Evolutionary conservation across 2,797 vertebrate species (phyloP).

Genomic region (Myioborus melanocephalus): DNA sequence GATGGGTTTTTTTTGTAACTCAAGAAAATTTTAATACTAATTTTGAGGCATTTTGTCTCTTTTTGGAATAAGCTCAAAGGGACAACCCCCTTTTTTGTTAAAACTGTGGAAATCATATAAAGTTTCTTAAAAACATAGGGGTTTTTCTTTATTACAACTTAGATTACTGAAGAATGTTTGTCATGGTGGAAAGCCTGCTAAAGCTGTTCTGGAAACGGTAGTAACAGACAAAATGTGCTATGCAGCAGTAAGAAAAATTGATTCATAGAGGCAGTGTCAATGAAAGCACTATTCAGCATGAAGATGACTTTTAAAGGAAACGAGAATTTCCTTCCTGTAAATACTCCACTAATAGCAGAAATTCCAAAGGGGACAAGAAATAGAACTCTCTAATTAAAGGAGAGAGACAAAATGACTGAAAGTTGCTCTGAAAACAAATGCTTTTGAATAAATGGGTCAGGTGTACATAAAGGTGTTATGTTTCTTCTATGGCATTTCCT

Average conservation of each 20-base stretch:
- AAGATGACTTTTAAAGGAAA: background rate
- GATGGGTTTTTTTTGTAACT: background rate
- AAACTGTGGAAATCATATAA: background rate
- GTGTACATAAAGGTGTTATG: slow-evolving; percentile 8
- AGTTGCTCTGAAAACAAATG: background rate
- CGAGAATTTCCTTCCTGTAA: background rate
- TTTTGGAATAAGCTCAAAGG: background rate
- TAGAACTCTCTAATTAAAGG: background rate
- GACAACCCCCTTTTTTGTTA: background rate
- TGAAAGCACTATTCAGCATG: background rate
- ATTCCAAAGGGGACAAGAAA: background rate
- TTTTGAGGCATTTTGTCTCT: background rate
- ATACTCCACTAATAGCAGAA: background rate
- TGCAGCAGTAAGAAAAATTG: background rate
- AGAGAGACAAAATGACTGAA: background rate
- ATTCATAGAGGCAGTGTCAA: background rate
- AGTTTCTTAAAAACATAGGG: background rate
- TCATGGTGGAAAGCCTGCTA: background rate
- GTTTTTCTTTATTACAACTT: background rate
- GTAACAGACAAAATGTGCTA: background rate
- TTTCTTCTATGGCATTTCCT: slow-evolving; percentile 33
- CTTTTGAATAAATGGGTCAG: slow-evolving; percentile 25
- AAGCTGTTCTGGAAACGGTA: background rate
- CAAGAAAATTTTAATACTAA: background rate
- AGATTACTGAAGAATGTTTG: background rate